Conservation (phyloP, 2,113 vertebrate species). For the Oophaga pumilio region DNA sequence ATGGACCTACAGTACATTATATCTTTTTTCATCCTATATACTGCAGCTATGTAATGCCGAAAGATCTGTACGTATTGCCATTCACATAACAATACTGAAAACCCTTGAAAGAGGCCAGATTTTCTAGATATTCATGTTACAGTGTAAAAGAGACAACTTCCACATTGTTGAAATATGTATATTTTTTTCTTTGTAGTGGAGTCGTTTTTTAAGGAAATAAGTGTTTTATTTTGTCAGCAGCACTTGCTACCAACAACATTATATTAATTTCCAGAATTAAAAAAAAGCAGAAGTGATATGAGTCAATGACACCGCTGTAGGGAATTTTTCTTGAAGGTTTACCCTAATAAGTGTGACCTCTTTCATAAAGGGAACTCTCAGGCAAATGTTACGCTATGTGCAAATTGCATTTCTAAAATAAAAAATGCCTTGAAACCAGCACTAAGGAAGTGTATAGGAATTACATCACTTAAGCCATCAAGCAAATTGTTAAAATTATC, state of each 20-base stretch:
- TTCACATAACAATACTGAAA: not conserved
- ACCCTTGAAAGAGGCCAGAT: not conserved
- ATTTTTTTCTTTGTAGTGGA: not conserved
- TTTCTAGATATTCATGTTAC: not conserved
- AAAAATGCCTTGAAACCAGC: constrained; percentile 16
- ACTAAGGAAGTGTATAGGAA: not conserved
- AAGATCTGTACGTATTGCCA: too few species aligned
- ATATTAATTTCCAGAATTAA: not conserved
- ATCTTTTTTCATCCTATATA: too few species aligned
- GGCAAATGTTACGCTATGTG: not conserved
- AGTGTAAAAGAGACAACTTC: not conserved
- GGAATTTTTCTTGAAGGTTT: constrained; percentile 42
- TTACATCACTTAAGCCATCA: too few species aligned
- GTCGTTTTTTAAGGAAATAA: not conserved
- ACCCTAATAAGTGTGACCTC: constrained; percentile 17
- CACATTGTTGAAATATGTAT: not conserved
- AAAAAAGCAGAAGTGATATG: constrained; percentile 49
- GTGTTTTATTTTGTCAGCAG: not conserved
- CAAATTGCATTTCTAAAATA: not conserved
- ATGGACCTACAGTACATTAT: too few species aligned
- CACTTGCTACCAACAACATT: not conserved
- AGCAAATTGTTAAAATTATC: too few species aligned
- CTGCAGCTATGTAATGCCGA: too few species aligned
- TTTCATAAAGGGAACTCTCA: constrained; percentile 20
- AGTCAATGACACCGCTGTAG: constrained; percentile 21